Evolutionary conservation across 2,888 invertebrate genomes (phyloP).

Genomic region (Lithophane leautieri): DNA sequence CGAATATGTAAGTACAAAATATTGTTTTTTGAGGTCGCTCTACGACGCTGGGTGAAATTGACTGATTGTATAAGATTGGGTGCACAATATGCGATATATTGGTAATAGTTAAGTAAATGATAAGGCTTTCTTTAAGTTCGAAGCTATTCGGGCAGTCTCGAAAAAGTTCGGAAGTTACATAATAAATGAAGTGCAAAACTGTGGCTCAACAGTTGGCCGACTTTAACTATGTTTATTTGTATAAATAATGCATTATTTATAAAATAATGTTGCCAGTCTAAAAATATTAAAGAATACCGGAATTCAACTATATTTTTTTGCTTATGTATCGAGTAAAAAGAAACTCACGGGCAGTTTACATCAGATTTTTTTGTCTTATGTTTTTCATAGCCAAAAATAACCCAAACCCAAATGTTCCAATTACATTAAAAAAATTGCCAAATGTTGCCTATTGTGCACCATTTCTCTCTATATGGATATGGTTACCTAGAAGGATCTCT

Average conservation of each 20-base stretch:
- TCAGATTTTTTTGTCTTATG: no score
- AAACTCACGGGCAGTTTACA: no score
- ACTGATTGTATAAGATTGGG: slow-evolving; percentile 37
- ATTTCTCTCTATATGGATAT: slow-evolving; percentile 10
- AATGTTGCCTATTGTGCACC: background rate
- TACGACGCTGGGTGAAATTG: slow-evolving; percentile 28
- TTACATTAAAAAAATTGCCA: no score
- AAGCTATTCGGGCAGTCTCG: background rate
- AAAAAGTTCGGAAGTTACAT: background rate
- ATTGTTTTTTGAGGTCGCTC: slow-evolving; percentile 22
- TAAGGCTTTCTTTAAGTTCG: no score
- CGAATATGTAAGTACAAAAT: slow-evolving; percentile 55
- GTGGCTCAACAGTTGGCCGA: background rate
- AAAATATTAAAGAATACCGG: background rate
- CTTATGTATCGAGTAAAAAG: background rate
- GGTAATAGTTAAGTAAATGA: background rate
- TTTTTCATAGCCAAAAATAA: no score
- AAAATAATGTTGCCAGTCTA: background rate
- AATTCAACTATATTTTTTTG: background rate
- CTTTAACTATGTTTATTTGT: background rate
- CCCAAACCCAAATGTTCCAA: no score
- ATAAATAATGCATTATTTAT: no score
- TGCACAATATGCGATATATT: slow-evolving; percentile 17
- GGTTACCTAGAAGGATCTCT: slow-evolving; percentile 45
- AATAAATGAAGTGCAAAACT: background rate